Percentiles rank a stretch among this genome's conserved stretches.
Conservation (phyloP, 1,140 invertebrate genomes). For the Globodera ellingtonae region DNA sequence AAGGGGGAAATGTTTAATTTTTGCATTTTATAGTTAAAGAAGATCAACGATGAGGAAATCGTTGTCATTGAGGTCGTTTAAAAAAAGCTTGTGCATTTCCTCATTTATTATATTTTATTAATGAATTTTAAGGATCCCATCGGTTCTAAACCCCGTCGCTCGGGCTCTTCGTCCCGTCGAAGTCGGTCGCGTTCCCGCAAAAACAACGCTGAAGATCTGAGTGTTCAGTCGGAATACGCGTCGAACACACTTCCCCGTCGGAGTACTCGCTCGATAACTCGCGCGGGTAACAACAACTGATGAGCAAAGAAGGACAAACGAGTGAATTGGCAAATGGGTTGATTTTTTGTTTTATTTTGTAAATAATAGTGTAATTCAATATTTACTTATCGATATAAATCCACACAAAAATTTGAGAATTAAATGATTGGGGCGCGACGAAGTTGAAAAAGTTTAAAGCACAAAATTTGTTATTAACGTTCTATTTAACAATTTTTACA, state of each 20-base stretch:
- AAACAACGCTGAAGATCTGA: not conserved
- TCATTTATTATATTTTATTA: not conserved
- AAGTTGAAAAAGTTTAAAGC: too few relatives aligned
- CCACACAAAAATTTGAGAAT: too few relatives aligned
- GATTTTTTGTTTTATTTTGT: not conserved
- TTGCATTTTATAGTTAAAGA: constrained; percentile 9
- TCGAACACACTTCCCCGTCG: constrained; percentile 36
- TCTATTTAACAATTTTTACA: too few relatives aligned
- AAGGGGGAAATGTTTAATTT: constrained; percentile 7
- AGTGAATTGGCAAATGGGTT: not conserved
- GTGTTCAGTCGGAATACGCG: not conserved
- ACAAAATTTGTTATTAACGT: too few relatives aligned
- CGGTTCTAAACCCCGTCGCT: not conserved
- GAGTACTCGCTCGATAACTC: constrained; percentile 32
- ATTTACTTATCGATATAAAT: too few relatives aligned
- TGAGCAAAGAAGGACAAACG: not conserved
- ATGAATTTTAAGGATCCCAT: not conserved
- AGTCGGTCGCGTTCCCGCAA: constrained; percentile 40
- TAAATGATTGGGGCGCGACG: too few relatives aligned
- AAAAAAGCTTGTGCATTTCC: not conserved
- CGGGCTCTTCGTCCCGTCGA: constrained; percentile 9
- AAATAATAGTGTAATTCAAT: too few relatives aligned
- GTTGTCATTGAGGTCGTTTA: constrained; percentile 9
- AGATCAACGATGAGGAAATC: constrained; percentile 11
- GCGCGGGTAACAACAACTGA: constrained; percentile 13